Evolutionary conservation across 2,888 invertebrate genomes (phyloP), one percentile per base, ranked within the genome.

Genomic region (Trichopria drosophilae): DNA sequence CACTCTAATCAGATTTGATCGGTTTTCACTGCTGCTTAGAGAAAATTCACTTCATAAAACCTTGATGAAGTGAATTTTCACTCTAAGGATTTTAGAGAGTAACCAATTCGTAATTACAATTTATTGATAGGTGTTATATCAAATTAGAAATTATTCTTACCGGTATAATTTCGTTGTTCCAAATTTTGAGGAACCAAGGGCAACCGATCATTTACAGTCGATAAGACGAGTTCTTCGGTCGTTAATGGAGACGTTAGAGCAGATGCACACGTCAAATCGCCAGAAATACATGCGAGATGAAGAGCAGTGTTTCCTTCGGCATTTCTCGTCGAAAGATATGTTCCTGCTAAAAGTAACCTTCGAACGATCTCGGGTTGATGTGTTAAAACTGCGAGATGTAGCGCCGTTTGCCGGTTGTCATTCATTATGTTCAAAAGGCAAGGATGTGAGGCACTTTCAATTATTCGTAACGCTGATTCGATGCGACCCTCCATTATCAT

Each of bases 331-430:
- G 78, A 75, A 1, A 79, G 75, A 45, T 77, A 72, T 0, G 92
- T 92, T 13, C 94, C 93, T 1, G 89, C 89, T 20, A 86, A 80
- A 26, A 94, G 81, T 48, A 95, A 79, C 78, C 86, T 83, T 57
- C 92, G 81, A 2, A 86, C 84, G 36, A 93, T 82, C 35, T 82
- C 80, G 23, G 86, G 80, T 71, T 93, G 88, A 6, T 84, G 81
- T 24, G 87, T 88, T 59, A 90, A 78, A 1, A 90, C 90, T 0
- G 94, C 91, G 55, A 94, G 77, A 76, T 95, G 94, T n/a, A 95
- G 77, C 0, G 93, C 86, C 2, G 93, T 87, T 66, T 89, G 87
- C 6, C 85, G 84, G 46, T 84, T 81, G 76, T 90, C 87, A 76
- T 95, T 95, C 42, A 83, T 81, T 24, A 90, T 83, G 73, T 93